A percentile compares a stretch with the other conserved stretches of the same genome.
Evolutionary conservation across 1,140 invertebrate species (phyloP).

Genomic region (Heliothis virescens): DNA sequence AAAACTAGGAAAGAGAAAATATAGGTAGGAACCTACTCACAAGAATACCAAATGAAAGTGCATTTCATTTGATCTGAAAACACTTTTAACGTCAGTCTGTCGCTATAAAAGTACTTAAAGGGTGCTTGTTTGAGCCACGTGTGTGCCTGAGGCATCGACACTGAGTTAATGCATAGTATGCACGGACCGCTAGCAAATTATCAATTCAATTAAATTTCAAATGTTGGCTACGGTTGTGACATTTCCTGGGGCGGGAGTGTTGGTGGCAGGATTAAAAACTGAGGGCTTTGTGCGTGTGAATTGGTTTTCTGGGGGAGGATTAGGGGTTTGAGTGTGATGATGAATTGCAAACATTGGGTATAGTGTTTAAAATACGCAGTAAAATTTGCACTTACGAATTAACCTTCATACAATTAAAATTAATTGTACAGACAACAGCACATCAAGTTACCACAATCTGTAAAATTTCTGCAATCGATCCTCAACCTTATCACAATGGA

Average conservation of each 20-base stretch:
- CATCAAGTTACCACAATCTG: too few relatives aligned
- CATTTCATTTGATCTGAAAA: slow-evolving; percentile 44
- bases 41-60: slow-evolving; percentile 43
- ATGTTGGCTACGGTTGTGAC: slow-evolving; percentile 46
- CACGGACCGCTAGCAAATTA: slow-evolving; percentile 32
- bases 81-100: slow-evolving; percentile 45
- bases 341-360: not conserved
- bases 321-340: not conserved
- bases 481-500: too few relatives aligned
- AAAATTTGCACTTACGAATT: too few relatives aligned
- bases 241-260: slow-evolving; percentile 32
- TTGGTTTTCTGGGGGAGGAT: not conserved
- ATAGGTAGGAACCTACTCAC: not conserved
- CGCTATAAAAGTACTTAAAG: slow-evolving; percentile 37
- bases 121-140: slow-evolving; percentile 33
- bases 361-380: not conserved
- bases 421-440: too few relatives aligned
- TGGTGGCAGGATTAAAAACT: slow-evolving; percentile 35
- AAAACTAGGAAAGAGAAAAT: slow-evolving; percentile 8
- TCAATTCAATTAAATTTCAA: slow-evolving; percentile 49
- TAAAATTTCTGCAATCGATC: too few relatives aligned
- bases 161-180: slow-evolving; percentile 29
- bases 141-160: slow-evolving; percentile 31
- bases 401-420: too few relatives aligned
- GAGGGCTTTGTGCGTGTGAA: slow-evolving; percentile 30